Conservation (phyloP, 2,113 vertebrate genomes). For the Rhinichthys klamathensis region DNA sequence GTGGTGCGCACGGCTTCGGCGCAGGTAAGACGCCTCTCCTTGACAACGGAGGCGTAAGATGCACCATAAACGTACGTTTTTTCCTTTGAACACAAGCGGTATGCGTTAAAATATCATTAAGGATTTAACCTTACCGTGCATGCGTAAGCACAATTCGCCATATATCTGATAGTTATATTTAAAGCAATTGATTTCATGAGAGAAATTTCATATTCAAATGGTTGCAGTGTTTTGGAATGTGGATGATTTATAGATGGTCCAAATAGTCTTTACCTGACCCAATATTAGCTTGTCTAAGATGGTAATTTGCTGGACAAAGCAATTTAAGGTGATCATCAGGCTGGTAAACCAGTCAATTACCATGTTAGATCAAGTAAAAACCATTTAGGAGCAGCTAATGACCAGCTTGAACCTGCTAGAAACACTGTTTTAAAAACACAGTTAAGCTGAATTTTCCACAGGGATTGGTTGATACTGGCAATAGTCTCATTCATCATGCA, state of each 20-base stretch:
- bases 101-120: not conserved
- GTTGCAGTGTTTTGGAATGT: conserved; percentile 21
- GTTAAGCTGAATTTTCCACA: not conserved
- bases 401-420: not conserved
- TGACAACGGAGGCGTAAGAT: not conserved
- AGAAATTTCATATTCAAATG: not conserved
- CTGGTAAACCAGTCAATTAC: not conserved
- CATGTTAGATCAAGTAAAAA: not conserved
- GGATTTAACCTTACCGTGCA: not conserved
- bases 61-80: conserved; percentile 4
- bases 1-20: conserved; percentile 71
- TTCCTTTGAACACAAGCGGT: not conserved
- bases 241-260: not conserved
- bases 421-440: not conserved
- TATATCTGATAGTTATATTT: not conserved
- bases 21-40: conserved; percentile 69
- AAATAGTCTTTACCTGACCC: not conserved
- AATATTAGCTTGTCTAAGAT: not conserved
- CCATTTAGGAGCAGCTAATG: not conserved
- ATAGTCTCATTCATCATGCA: conserved; percentile 30
- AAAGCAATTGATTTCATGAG: not conserved
- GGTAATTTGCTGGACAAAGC: not conserved
- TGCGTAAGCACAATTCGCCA: not conserved
- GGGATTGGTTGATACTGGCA: not conserved
- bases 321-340: not conserved